Percentiles rank a stretch among this genome's conserved stretches.
Conservation (phyloP, 2,797 vertebrate species). For the Pangasius larnaudii region DNA sequence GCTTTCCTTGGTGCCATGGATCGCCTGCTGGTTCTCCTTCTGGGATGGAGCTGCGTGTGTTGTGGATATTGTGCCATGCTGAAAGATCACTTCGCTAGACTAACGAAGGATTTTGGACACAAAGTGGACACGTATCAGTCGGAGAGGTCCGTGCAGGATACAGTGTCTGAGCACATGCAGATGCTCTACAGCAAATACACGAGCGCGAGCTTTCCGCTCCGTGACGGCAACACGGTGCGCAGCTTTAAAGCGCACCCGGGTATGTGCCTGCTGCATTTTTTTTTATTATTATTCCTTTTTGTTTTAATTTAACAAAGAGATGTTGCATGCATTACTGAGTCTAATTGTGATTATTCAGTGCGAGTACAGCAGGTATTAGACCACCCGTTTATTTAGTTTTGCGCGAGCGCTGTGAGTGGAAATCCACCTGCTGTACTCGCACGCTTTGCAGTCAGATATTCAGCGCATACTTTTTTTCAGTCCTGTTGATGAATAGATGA, state of each 20-base stretch:
- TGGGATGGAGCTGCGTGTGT: constrained; percentile 80
- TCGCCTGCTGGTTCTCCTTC: constrained; percentile 75
- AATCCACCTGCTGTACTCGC: constrained; percentile 69
- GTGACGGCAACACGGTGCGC: constrained; percentile 90
- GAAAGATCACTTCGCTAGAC: constrained; percentile 63
- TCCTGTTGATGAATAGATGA: not conserved
- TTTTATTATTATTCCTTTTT: not conserved
- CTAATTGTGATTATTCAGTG: not conserved
- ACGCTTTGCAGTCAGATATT: not conserved
- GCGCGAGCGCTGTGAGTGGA: not conserved
- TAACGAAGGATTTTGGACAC: constrained; percentile 63
- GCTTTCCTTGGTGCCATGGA: constrained; percentile 74
- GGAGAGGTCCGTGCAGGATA: constrained; percentile 70
- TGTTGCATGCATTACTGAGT: constrained; percentile 1
- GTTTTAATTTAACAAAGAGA: not conserved
- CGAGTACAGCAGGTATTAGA: too few relatives aligned
- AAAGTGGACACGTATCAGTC: constrained; percentile 56
- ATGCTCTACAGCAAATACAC: constrained; percentile 88
- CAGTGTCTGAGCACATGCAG: constrained; percentile 91
- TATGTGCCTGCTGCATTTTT: constrained; percentile 60
- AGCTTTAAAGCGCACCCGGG: constrained; percentile 81
- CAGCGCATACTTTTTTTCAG: not conserved
- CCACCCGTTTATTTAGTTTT: not conserved
- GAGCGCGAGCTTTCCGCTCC: constrained; percentile 71
- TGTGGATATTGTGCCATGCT: constrained; percentile 72